These are phyloP conservation scores for Enteromius radiatus DNA, from an alignment of 2,797 vertebrate genomes.

Conservation along the genomic window DNA sequence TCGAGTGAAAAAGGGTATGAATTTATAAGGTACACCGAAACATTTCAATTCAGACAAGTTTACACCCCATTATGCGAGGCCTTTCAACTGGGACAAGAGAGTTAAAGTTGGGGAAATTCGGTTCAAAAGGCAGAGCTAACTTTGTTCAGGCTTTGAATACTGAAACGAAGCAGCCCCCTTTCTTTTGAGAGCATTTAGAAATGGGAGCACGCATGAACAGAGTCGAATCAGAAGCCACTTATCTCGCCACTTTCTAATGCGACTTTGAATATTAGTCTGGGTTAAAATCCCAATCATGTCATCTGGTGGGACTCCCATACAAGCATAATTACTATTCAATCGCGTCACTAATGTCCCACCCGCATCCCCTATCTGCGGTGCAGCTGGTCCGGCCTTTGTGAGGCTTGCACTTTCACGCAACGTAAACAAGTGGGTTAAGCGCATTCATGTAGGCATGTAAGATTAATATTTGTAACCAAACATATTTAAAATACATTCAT, in stretches of 20 bases:
- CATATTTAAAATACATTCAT: neutral
- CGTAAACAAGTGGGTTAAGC: constrained; percentile 46
- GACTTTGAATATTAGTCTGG: constrained; percentile 85
- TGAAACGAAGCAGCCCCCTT: constrained; percentile 78
- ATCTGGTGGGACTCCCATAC: constrained; percentile 98
- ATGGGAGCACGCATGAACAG: constrained; percentile 79
- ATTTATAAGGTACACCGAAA: constrained; percentile 98
- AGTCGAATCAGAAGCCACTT: constrained; percentile 77
- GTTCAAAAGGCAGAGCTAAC: constrained; percentile 80
- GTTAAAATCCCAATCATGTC: constrained; percentile 87
- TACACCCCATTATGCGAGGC: constrained; percentile 90
- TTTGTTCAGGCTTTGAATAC: constrained; percentile 88
- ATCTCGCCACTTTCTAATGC: constrained; percentile 78
- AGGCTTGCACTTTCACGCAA: constrained; percentile 69
- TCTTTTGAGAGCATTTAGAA: constrained; percentile 63
- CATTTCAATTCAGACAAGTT: constrained; percentile 96
- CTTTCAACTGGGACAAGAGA: constrained; percentile 88
- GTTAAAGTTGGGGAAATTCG: constrained; percentile 83
- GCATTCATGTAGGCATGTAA: constrained; percentile 40
- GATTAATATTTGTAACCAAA: constrained; percentile 2
- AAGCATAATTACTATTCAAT: constrained; percentile 90
- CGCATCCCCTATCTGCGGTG: constrained; percentile 81
- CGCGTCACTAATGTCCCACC: constrained; percentile 91
- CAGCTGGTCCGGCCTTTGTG: constrained; percentile 82
- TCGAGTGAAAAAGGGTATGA: constrained; percentile 95